A percentile compares a stretch with the other conserved stretches of the same genome.
Conservation (phyloP, 2,797 vertebrate genomes). For the Mionectes olivaceus region DNA sequence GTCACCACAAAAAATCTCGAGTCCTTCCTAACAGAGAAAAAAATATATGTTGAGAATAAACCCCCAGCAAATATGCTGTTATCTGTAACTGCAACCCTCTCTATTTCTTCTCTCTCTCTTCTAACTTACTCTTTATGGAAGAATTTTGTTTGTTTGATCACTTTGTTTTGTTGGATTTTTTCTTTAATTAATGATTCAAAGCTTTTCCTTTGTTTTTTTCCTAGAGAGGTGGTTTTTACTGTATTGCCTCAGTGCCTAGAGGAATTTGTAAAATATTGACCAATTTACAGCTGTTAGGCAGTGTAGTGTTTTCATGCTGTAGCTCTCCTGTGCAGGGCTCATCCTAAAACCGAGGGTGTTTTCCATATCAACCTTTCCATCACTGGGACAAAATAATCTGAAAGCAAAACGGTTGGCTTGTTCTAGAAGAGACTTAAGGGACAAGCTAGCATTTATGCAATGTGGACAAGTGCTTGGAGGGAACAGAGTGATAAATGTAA, state of each 20-base stretch:
- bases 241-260: neutral
- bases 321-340: neutral
- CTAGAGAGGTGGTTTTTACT: neutral
- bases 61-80: neutral
- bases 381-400: slow-evolving; percentile 2
- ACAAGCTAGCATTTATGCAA: neutral
- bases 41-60: neutral
- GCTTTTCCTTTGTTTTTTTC: neutral
- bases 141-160: neutral
- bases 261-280: neutral
- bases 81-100: neutral
- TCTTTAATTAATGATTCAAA: neutral
- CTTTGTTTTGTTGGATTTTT: neutral
- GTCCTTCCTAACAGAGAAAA: neutral
- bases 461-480: neutral
- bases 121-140: neutral
- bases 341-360: neutral
- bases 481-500: neutral
- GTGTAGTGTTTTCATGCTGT: neutral
- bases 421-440: neutral
- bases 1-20: neutral
- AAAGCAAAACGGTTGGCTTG: neutral
- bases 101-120: accelerated
- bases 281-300: neutral
- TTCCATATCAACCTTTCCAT: neutral